Evolutionary conservation across 2,888 invertebrate species (phyloP).

Genomic region (Bedellia somnulentella): DNA sequence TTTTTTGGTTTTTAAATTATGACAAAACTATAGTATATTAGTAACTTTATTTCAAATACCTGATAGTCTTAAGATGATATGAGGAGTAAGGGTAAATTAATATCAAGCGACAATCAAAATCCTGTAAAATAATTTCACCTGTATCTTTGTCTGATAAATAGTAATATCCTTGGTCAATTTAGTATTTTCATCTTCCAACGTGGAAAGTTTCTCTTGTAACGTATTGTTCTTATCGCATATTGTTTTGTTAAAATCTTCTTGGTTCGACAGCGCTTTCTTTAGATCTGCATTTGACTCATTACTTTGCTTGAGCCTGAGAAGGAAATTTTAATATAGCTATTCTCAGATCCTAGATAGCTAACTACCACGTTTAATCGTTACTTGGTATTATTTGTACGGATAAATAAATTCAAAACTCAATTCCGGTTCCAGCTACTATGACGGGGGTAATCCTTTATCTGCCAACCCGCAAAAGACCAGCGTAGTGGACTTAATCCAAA

Average conservation of each 20-base stretch:
- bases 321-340: background rate
- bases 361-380: no score
- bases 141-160: slow-evolving; percentile 11
- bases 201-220: slow-evolving; percentile 16
- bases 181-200: slow-evolving; percentile 13
- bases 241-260: slow-evolving; percentile 17
- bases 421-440: no score
- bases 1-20: background rate
- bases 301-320: slow-evolving; percentile 16
- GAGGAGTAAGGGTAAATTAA: no score
- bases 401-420: no score
- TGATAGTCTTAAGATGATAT: no score
- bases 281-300: slow-evolving; percentile 15
- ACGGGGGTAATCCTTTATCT: no score
- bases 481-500: no score
- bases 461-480: no score
- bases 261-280: slow-evolving; percentile 18
- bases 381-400: no score
- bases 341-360: background rate
- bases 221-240: slow-evolving; percentile 16
- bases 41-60: no score
- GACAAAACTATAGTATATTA: no score
- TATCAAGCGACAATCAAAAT: no score
- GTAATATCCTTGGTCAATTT: slow-evolving; percentile 5
- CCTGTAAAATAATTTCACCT: slow-evolving; percentile 14